These are phyloP conservation scores for Euleptes europaea DNA, from an alignment of 2,113 vertebrate species.

Conservation along the genomic window DNA sequence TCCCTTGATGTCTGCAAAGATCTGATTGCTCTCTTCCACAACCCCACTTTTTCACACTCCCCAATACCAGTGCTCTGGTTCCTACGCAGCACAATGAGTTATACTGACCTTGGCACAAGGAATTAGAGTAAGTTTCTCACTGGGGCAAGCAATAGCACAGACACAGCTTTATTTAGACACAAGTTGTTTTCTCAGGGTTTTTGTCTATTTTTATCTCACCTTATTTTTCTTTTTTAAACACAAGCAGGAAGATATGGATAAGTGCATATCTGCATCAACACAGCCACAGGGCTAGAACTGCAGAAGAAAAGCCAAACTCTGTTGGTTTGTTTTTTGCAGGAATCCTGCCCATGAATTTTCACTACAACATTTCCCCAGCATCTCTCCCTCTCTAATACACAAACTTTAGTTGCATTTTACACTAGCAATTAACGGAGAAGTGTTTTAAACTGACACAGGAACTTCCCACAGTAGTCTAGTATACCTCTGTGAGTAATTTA, in stretches of 20 bases:
- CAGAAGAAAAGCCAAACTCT: background rate
- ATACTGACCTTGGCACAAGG: background rate
- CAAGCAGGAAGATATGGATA: slow-evolving; percentile 16
- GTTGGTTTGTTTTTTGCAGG: background rate
- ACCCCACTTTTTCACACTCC: background rate
- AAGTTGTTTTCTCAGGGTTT: slow-evolving; percentile 7
- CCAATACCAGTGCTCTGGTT: background rate
- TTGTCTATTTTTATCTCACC: slow-evolving; percentile 11
- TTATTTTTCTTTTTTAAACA: slow-evolving; percentile 12
- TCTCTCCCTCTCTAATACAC: background rate
- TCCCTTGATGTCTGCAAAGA: background rate
- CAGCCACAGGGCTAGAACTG: background rate
- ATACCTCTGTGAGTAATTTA: background rate
- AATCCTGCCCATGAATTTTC: background rate
- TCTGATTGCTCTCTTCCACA: background rate
- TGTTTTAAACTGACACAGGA: background rate
- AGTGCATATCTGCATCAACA: background rate
- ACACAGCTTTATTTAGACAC: slow-evolving; percentile 4
- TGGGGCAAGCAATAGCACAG: background rate
- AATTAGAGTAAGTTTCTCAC: slow-evolving; percentile 1
- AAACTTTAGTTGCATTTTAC: background rate
- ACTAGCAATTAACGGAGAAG: background rate
- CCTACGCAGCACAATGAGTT: background rate
- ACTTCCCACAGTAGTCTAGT: background rate
- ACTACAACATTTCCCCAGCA: background rate